Evolutionary conservation across 2,888 invertebrate species (phyloP), one percentile per base, ranked within the genome.

Genomic region (Leptinotarsa juncta): DNA sequence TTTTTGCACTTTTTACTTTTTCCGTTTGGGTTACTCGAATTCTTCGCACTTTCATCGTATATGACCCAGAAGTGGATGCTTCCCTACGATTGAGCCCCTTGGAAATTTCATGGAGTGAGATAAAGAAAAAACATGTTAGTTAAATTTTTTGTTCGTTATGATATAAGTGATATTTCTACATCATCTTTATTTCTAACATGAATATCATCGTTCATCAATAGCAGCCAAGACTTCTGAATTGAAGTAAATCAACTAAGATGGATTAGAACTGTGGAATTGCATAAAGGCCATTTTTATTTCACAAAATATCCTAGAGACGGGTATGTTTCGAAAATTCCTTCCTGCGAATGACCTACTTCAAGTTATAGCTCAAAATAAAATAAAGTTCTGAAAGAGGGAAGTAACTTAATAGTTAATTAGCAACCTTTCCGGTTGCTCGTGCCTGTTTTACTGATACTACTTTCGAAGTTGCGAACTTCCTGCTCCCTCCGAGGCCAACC

Each of bases 401-500:
- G 57, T 57, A 57, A 23, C 23, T 57, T 57, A 15, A 57, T 57
- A 57, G 57, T 68, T 68, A 68, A 68, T 68, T 68, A 68, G 16
- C 53, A 26, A 23, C 68, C 53, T 68, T 68, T 55, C 55, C 18
- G 14, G 42, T 55, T 55, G 32, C 53, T 18, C 55, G 15, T 55
- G 32, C 32, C 68, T 55, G 53, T 18, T 55, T 12, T 10, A 4
- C 32, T 4, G 55, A 16, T 18, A 16, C 66, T 67, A 23, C 26
- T 32, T n/a, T 26, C 53, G 42, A 55, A 68, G 32, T 68, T 68
- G 18, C 53, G 18, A 68, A 68, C 68, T 68, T 55, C n/a, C 55
- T 55, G n/a, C 55, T 53, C 23, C 51, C 50, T 53, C 26, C 26
- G 67, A 15, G 18, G 53, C 53, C 68, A 42, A n/a, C n/a, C 67